Conservation (phyloP, 2,113 vertebrate genomes). For the Irena cyanogastra region DNA sequence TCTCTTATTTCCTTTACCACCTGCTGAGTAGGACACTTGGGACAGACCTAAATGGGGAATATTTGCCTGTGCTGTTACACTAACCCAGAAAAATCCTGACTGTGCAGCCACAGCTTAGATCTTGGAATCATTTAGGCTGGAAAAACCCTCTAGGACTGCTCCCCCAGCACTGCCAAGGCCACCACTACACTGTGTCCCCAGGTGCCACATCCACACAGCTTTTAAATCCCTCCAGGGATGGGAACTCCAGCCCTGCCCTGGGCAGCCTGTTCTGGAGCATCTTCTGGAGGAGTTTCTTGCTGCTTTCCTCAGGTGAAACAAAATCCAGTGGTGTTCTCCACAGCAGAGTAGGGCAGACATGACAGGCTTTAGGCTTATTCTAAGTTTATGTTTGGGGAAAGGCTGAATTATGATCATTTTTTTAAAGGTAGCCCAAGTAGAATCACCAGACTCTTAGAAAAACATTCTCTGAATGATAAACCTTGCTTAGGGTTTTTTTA, state of each 20-base stretch:
- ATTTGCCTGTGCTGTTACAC: background rate
- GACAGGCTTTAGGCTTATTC: background rate
- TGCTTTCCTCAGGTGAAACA: background rate
- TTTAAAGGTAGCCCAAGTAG: background rate
- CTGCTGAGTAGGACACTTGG: background rate
- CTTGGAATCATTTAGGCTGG: background rate
- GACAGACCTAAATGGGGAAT: background rate
- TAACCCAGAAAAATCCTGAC: background rate
- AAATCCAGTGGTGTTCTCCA: background rate
- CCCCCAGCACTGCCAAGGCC: background rate
- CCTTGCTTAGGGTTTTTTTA: accelerated
- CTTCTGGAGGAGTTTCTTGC: background rate
- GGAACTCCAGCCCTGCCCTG: background rate
- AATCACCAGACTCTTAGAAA: background rate
- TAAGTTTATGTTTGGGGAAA: background rate
- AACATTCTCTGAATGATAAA: background rate
- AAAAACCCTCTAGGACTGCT: background rate
- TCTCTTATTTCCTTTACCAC: background rate
- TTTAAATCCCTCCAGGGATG: background rate
- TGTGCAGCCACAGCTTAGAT: background rate
- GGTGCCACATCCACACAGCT: background rate
- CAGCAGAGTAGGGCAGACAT: background rate
- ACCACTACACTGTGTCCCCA: background rate
- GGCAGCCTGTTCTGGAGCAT: background rate
- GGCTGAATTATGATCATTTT: background rate